Evolutionary conservation across 2,113 vertebrate species (phyloP).

Genomic region (Garra rufa): DNA sequence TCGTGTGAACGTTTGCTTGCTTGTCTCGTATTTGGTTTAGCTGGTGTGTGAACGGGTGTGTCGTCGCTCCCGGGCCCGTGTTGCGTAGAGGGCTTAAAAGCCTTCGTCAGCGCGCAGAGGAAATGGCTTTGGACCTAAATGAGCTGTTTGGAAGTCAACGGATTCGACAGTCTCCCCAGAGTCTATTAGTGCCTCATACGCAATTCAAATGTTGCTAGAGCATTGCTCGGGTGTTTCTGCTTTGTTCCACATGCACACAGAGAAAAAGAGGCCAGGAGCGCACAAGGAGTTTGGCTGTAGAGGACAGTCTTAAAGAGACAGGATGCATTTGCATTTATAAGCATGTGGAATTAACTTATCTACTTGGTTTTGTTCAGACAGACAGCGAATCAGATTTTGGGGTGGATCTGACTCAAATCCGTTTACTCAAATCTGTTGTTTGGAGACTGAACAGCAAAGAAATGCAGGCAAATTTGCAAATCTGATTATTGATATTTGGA

Average conservation of each 20-base stretch:
- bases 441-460: background rate
- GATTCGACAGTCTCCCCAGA: conserved; percentile 56
- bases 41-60: background rate
- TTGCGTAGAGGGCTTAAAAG: conserved; percentile 43
- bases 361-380: background rate
- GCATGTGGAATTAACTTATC: background rate
- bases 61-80: background rate
- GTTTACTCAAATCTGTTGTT: background rate
- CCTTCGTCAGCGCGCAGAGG: conserved; percentile 54
- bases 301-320: background rate
- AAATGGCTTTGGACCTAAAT: conserved; percentile 63
- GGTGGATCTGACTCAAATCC: background rate
- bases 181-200: conserved; percentile 61
- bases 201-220: conserved; percentile 59
- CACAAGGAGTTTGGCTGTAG: background rate
- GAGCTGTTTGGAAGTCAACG: conserved; percentile 62
- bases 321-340: background rate
- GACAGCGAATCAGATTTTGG: background rate
- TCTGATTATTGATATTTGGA: background rate
- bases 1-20: background rate
- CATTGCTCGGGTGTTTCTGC: conserved; percentile 19
- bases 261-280: background rate
- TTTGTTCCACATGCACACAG: conserved; percentile 12
- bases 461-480: background rate
- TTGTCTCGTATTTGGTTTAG: background rate